Evolutionary conservation across 2,113 vertebrate genomes (phyloP).

Genomic region (Nothocercus julius): DNA sequence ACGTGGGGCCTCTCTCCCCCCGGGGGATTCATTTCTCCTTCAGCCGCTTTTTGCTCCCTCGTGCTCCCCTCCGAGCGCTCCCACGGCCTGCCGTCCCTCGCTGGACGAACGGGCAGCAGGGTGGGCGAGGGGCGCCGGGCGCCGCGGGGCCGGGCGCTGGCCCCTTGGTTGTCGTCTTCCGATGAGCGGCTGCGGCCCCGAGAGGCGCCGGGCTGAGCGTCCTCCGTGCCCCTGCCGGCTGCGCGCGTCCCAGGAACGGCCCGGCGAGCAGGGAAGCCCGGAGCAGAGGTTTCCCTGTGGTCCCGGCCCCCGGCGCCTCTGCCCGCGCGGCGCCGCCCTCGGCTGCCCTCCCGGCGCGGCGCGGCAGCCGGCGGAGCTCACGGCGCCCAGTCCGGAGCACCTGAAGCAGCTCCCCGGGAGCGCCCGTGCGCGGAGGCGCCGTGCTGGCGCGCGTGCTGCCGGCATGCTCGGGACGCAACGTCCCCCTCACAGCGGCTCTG

Average conservation of each 20-base stretch:
- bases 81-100: not conserved
- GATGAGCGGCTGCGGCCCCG: too few species aligned
- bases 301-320: too few species aligned
- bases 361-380: not conserved
- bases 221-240: too few species aligned
- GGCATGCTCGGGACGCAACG: not conserved
- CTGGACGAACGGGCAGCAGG: not conserved
- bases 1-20: constrained; percentile 10
- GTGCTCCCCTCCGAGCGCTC: not conserved
- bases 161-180: too few species aligned
- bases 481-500: not conserved
- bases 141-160: not conserved
- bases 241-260: too few species aligned
- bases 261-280: too few species aligned
- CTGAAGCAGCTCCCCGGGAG: not conserved
- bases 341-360: not conserved
- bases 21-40: constrained; percentile 22
- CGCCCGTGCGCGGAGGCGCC: not conserved
- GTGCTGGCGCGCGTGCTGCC: not conserved
- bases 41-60: not conserved
- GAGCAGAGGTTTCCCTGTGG: too few species aligned
- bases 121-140: not conserved
- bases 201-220: too few species aligned
- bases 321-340: too few species aligned
- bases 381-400: not conserved